Evolutionary conservation across 2,888 invertebrate species (phyloP).

Genomic region (Pherbina coryleti): DNA sequence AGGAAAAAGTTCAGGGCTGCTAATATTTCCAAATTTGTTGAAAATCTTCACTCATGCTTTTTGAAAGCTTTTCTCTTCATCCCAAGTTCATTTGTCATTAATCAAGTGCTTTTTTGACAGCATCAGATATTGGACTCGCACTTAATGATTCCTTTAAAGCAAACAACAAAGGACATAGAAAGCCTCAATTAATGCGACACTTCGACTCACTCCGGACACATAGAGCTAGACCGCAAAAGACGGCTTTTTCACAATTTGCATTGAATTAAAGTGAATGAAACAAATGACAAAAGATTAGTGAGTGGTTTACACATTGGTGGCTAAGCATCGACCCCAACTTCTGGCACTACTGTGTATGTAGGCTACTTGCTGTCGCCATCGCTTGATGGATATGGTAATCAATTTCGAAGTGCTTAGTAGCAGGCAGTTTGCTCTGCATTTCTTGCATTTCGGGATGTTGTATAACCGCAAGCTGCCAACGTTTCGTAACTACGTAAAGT

Average conservation of each 20-base stretch:
- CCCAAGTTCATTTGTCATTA: constrained; percentile 51
- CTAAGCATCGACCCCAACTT: neutral
- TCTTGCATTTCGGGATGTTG: constrained; percentile 41
- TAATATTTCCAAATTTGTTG: too few relatives aligned
- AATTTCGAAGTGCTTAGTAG: constrained; percentile 60
- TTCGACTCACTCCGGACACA: neutral
- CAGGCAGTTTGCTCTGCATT: constrained; percentile 23
- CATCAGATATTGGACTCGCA: constrained; percentile 44
- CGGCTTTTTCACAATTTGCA: constrained; percentile 39
- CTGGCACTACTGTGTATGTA: constrained; percentile 21
- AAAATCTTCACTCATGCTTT: too few relatives aligned
- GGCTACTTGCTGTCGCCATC: constrained; percentile 41
- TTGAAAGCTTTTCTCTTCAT: too few relatives aligned
- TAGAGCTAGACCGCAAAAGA: constrained; percentile 26
- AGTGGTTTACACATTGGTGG: neutral
- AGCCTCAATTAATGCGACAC: constrained; percentile 39
- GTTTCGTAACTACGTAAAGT: constrained; percentile 22
- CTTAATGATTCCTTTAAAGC: constrained; percentile 48
- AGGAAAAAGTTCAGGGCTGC: neutral
- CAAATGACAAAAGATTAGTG: constrained; percentile 48
- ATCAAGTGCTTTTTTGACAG: constrained; percentile 53
- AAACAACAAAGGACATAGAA: constrained; percentile 31
- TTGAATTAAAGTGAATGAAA: constrained; percentile 24
- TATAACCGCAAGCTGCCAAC: constrained; percentile 46
- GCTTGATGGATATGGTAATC: constrained; percentile 65